Percentiles rank a stretch among this genome's conserved stretches.
Evolutionary conservation across 2,888 invertebrate genomes (phyloP).

Genomic region (Loripinus fragilis): DNA sequence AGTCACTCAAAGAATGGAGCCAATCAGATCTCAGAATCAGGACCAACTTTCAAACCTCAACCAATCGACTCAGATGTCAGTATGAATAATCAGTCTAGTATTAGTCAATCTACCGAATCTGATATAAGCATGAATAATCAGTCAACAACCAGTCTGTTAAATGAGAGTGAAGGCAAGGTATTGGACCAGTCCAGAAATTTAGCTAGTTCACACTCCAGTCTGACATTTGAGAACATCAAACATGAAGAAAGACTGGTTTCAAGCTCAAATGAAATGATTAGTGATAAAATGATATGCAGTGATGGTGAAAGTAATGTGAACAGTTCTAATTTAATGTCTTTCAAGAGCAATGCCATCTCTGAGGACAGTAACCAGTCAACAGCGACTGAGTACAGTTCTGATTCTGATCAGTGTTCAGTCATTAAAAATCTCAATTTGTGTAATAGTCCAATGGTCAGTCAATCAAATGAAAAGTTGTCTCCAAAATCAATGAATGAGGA

Average conservation of each 20-base stretch:
- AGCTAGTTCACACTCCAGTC: constrained; percentile 15
- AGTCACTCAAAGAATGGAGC: constrained; percentile 32
- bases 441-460: constrained; percentile 50
- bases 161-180: background rate
- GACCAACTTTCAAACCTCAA: constrained; percentile 45
- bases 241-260: constrained; percentile 21
- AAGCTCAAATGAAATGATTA: constrained; percentile 15
- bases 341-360: constrained; percentile 51
- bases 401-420: constrained; percentile 72
- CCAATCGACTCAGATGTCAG: constrained; percentile 57
- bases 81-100: constrained; percentile 44
- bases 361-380: constrained; percentile 80
- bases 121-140: constrained; percentile 56
- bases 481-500: constrained; percentile 10
- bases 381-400: constrained; percentile 71
- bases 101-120: constrained; percentile 49
- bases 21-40: constrained; percentile 51
- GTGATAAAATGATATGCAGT: constrained; percentile 4
- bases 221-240: constrained; percentile 56
- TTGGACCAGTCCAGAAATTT: constrained; percentile 35
- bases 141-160: constrained; percentile 19
- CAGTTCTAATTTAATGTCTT: constrained; percentile 26
- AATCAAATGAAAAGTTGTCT: constrained; percentile 24
- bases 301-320: constrained; percentile 15
- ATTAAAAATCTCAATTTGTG: constrained; percentile 58